Evolutionary conservation across 1,140 invertebrate species (phyloP).

Genomic region (Calliphora vicina): DNA sequence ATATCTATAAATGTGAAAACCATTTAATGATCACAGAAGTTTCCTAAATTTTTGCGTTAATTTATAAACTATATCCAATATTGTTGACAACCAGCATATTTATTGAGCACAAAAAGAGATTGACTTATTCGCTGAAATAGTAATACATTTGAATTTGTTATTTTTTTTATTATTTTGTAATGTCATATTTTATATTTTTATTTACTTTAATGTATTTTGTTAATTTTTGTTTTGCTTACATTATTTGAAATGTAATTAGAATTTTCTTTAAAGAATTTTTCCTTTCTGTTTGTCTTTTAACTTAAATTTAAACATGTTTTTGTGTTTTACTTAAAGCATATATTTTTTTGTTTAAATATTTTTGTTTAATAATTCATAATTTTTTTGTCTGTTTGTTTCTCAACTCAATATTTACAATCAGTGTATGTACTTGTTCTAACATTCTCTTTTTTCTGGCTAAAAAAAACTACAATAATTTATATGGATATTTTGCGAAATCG

Average conservation of each 20-base stretch:
- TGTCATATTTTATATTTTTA: conserved; percentile 2
- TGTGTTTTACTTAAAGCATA: conserved; percentile 18
- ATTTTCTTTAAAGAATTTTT: conserved; percentile 35
- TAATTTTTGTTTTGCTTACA: conserved; percentile 15
- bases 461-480: conserved; percentile 34
- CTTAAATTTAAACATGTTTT: conserved; percentile 27
- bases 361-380: neutral
- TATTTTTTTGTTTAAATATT: neutral
- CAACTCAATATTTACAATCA: conserved; percentile 32
- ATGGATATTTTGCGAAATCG: conserved; percentile 41
- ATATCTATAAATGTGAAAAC: no score
- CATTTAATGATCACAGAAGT: no score
- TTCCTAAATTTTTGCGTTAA: no score
- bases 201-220: conserved; percentile 20
- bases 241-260: conserved; percentile 30
- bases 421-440: neutral
- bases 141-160: no score
- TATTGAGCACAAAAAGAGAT: no score
- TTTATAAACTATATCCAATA: no score
- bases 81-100: no score
- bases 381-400: neutral
- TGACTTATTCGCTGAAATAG: no score
- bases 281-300: conserved; percentile 20
- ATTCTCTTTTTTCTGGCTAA: neutral
- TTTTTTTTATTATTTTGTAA: neutral